These are phyloP conservation scores for Coelopa pilipes DNA, from an alignment of 2,888 invertebrate genomes.

Conservation along the genomic window DNA sequence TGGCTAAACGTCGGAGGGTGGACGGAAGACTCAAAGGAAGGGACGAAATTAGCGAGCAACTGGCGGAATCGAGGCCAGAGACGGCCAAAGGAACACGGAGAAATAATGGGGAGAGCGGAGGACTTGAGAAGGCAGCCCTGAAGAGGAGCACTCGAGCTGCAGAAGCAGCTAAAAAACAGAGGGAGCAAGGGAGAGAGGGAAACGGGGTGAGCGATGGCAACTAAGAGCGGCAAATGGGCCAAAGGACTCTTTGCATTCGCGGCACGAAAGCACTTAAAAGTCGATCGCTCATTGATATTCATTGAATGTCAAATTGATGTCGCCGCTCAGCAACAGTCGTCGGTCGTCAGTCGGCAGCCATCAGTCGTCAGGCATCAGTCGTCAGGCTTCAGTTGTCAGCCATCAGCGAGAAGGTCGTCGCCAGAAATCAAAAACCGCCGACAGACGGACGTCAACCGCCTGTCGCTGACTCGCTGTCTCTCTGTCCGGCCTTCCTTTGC, in stretches of 20 bases:
- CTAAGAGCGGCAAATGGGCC: not conserved
- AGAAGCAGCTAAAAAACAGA: conserved; percentile 1
- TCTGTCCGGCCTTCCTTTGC: too few species aligned
- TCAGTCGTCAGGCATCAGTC: too few species aligned
- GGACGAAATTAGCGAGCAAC: too few species aligned
- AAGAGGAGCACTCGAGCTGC: not conserved
- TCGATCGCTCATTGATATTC: conserved; percentile 50
- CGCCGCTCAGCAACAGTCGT: not conserved
- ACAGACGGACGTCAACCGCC: too few species aligned
- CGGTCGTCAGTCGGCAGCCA: too few species aligned
- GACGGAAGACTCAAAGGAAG: too few species aligned
- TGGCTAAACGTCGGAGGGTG: too few species aligned
- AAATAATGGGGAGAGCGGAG: not conserved
- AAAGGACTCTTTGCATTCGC: conserved; percentile 19
- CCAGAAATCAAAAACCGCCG: too few species aligned
- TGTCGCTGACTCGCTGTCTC: too few species aligned
- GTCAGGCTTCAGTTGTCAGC: too few species aligned
- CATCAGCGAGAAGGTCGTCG: too few species aligned
- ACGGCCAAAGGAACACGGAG: not conserved
- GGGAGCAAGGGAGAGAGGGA: not conserved
- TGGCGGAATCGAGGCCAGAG: not conserved
- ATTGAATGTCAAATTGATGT: conserved; percentile 38
- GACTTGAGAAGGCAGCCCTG: not conserved
- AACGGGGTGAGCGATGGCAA: not conserved
- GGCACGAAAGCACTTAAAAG: conserved; percentile 42